Conservation (phyloP, 1,140 invertebrate species). For the Pseudomyrmex concolor region DNA sequence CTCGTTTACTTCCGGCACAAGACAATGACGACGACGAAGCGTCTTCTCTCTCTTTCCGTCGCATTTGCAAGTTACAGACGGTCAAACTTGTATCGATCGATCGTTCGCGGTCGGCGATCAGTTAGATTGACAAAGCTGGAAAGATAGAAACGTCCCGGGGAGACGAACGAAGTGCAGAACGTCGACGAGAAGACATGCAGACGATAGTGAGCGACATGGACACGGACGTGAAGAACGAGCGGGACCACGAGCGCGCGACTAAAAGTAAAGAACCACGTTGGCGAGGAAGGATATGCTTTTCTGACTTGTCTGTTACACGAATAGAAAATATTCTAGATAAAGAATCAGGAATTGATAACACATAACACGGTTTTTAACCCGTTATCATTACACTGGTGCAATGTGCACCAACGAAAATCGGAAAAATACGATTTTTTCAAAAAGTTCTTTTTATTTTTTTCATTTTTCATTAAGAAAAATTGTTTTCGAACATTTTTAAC, state of each 20-base stretch:
- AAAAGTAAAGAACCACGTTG: slow-evolving; percentile 29
- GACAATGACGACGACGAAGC: slow-evolving; percentile 8
- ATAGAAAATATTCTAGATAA: slow-evolving; percentile 62
- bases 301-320: slow-evolving; percentile 1
- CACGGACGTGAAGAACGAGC: slow-evolving; percentile 34
- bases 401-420: too few species aligned
- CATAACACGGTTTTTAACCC: too few species aligned
- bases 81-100: slow-evolving; percentile 78
- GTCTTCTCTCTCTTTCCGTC: slow-evolving; percentile 56
- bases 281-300: slow-evolving; percentile 14
- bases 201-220: slow-evolving; percentile 30
- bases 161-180: slow-evolving; percentile 61
- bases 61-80: slow-evolving; percentile 77
- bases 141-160: slow-evolving; percentile 64
- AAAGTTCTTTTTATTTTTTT: too few species aligned
- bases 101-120: slow-evolving; percentile 73
- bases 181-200: slow-evolving; percentile 21
- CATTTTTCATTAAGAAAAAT: too few species aligned
- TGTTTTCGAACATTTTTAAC: too few species aligned
- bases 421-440: too few species aligned
- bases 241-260: slow-evolving; percentile 35
- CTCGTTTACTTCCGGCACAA: slow-evolving; percentile 53
- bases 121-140: slow-evolving; percentile 74
- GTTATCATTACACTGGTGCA: too few species aligned
- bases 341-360: not conserved